Conservation (phyloP, 2,888 invertebrate genomes). For the Labia minor region DNA sequence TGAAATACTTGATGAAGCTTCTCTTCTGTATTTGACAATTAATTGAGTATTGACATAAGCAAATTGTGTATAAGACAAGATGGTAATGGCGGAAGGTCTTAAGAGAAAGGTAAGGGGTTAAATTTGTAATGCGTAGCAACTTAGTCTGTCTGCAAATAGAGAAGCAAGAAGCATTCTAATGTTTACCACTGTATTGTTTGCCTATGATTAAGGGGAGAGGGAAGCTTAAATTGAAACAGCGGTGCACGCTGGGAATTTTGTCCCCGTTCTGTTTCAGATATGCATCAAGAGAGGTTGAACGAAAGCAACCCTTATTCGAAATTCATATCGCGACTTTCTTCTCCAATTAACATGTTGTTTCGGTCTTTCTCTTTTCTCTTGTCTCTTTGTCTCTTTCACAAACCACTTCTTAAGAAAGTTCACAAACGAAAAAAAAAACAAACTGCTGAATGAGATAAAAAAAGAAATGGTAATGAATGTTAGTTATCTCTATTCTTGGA, state of each 20-base stretch:
- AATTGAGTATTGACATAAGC: not conserved
- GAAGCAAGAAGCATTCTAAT: not conserved
- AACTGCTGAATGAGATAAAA: too few relatives aligned
- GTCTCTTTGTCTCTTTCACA: too few relatives aligned
- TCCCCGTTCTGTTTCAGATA: not conserved
- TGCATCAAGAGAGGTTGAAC: not conserved
- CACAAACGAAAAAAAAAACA: too few relatives aligned
- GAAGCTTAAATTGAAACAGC: not conserved
- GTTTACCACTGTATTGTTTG: slow-evolving; percentile 1
- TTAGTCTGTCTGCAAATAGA: not conserved
- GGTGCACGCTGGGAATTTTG: not conserved
- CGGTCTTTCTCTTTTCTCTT: too few relatives aligned
- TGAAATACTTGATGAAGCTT: not conserved
- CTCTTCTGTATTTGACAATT: not conserved
- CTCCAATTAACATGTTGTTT: not conserved
- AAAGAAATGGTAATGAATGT: too few relatives aligned
- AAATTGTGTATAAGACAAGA: not conserved
- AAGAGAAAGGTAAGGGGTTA: not conserved
- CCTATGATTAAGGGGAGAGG: not conserved
- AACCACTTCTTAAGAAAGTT: not conserved
- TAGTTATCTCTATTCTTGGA: too few relatives aligned
- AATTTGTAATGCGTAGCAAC: not conserved
- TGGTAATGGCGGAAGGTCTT: not conserved
- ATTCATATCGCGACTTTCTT: not conserved
- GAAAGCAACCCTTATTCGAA: not conserved